These are phyloP conservation scores for Aerospiza tachiro DNA, from an alignment of 2,797 vertebrate species.

Conservation along the genomic window DNA sequence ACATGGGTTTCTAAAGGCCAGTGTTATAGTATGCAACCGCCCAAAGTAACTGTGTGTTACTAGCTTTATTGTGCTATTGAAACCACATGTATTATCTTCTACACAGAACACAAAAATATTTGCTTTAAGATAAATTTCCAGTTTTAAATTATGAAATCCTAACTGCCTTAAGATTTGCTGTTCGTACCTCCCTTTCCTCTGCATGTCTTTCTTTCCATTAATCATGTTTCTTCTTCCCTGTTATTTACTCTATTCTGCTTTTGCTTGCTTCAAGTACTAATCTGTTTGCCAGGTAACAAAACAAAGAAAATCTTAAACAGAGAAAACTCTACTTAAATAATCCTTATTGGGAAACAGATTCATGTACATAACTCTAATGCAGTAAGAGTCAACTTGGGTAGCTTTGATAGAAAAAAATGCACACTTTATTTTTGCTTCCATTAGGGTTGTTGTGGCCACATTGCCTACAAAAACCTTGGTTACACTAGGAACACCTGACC, in stretches of 20 bases:
- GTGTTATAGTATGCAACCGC: neutral
- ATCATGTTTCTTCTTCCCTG: neutral
- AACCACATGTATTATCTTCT: neutral
- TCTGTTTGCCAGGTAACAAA: neutral
- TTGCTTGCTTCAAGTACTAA: neutral
- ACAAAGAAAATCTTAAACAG: neutral
- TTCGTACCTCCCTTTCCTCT: neutral
- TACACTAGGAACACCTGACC: neutral
- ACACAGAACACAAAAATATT: neutral
- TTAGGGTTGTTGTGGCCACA: neutral
- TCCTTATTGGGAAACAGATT: neutral
- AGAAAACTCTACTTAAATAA: neutral
- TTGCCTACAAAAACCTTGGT: neutral
- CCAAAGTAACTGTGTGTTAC: neutral
- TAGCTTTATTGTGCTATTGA: neutral
- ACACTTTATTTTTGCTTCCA: neutral
- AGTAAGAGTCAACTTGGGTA: neutral
- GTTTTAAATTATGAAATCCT: neutral
- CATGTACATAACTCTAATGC: neutral
- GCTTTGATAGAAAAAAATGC: neutral
- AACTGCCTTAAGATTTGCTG: neutral
- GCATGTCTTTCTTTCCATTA: neutral
- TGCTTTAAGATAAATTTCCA: neutral
- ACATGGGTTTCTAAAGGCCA: neutral
- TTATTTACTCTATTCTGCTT: neutral